These are phyloP conservation scores for Caenorhabditis inopinata DNA, from an alignment of 1,140 invertebrate species.

Conservation along the genomic window DNA sequence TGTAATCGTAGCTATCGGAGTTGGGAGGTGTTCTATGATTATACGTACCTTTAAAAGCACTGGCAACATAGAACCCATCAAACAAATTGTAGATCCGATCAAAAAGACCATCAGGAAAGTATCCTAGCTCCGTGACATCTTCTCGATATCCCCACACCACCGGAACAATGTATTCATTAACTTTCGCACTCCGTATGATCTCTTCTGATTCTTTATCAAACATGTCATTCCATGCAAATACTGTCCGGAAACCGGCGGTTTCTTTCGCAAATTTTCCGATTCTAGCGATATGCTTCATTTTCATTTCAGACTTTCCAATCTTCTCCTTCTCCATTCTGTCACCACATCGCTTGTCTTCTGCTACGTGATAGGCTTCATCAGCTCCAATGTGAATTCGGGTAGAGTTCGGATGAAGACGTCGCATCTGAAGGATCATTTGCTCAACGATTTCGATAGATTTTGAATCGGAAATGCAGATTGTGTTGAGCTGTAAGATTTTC, in stretches of 20 bases:
- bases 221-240: constrained; percentile 66
- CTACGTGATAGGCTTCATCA: constrained; percentile 67
- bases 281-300: constrained; percentile 54
- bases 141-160: constrained; percentile 64
- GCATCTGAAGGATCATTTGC: constrained; percentile 68
- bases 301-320: constrained; percentile 23
- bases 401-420: constrained; percentile 35
- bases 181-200: not conserved
- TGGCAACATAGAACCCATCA: constrained; percentile 69
- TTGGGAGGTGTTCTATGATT: no score
- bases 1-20: no score
- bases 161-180: constrained; percentile 58
- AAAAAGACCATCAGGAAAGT: constrained; percentile 55
- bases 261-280: constrained; percentile 22
- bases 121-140: constrained; percentile 56
- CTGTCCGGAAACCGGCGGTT: constrained; percentile 8
- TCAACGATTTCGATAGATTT: constrained; percentile 69
- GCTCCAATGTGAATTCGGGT: constrained; percentile 68
- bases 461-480: constrained; percentile 69
- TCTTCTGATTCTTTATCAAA: constrained; percentile 44
- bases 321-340: not conserved
- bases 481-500: not conserved
- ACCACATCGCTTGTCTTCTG: constrained; percentile 38
- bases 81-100: constrained; percentile 72
- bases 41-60: constrained; percentile 46